Evolutionary conservation across 1,140 invertebrate species (phyloP), one percentile per base, ranked within the genome.

Genomic region (Drosophila seguyi): DNA sequence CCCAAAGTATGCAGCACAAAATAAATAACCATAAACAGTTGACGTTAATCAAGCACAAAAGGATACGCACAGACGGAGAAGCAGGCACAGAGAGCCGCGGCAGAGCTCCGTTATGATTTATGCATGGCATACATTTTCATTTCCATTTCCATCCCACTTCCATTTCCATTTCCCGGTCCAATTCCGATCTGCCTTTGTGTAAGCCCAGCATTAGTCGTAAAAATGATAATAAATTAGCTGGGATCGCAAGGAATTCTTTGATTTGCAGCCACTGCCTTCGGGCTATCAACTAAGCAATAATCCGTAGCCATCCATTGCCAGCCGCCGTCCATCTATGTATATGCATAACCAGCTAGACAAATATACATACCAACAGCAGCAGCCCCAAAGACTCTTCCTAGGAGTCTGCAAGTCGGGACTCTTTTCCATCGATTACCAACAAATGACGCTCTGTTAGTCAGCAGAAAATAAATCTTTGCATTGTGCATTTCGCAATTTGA

Each of bases 401-500:
- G 16, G 31, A 50, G 63, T 38, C 63, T 66, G 59, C 50, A 61
- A 63, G 61, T 42, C 56, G 41, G 56, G 61, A 75, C 75, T 73
- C 79, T 79, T 66, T 79, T 78, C 81, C 71, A 85, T 90, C 81
- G 85, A 90, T 90, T 90, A 71, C 78, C 62, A 67, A 66, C 77
- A 90, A 81, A 79, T 74, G 85, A 72, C 38, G 74, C 77, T 77
- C 71, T 90, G 85, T 90, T 90, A 90, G 85, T 90, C 85, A 90
- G 85, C 85, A 90, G 29, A 90, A 81, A 79, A 90, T 90, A 90
- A 90, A 90, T 90, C 85, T 90, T 90, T 90, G 81, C 85, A 88
- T 90, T 88, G 85, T 90, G 84, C 83, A 88, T 57, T 88, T 76
- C 48, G 47, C 75, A 74, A 74, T 71, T 77, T 65, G 56, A 75